A percentile compares a stretch with the other conserved stretches of the same genome.
phyloP scores from a whole-genome alignment of 2,113 vertebrate genomes.

The Bos indicus region DNA sequence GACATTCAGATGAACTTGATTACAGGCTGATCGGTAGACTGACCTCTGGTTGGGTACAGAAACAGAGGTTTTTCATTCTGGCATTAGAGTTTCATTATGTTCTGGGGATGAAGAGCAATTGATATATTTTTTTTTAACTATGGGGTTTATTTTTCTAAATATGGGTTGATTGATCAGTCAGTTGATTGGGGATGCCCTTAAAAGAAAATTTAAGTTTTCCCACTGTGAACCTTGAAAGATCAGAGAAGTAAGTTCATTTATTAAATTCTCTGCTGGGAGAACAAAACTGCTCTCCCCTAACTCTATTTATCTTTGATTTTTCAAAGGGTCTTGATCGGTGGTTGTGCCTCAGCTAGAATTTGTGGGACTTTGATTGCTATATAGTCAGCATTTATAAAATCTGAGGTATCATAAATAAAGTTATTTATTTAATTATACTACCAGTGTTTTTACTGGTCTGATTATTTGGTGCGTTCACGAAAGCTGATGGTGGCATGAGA shows the following conservation, averaged over 20 bases:
- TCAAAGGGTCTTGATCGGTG: conserved; percentile 70
- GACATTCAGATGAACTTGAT: background rate
- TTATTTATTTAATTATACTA: conserved; percentile 81
- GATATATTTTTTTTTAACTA: conserved; percentile 59
- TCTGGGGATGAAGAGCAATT: conserved; percentile 62
- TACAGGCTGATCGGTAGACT: conserved; percentile 5
- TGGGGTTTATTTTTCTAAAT: conserved; percentile 72
- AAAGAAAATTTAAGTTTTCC: conserved; percentile 64
- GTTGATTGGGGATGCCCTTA: conserved; percentile 60
- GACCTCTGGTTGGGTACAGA: conserved; percentile 35
- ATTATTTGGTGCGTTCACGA: conserved; percentile 74
- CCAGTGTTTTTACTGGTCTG: conserved; percentile 76
- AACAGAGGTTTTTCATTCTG: conserved; percentile 43
- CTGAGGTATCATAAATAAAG: conserved; percentile 80
- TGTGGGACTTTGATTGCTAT: conserved; percentile 75
- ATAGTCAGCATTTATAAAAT: conserved; percentile 74
- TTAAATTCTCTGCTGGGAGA: conserved; percentile 65
- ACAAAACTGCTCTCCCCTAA: conserved; percentile 42
- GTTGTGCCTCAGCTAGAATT: conserved; percentile 71
- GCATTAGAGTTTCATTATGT: conserved; percentile 16
- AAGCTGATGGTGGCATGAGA: conserved; percentile 54
- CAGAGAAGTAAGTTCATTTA: conserved; percentile 66
- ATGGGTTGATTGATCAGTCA: conserved; percentile 59
- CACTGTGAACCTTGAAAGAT: conserved; percentile 60
- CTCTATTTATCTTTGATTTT: conserved; percentile 73